Evolutionary conservation across 1,140 invertebrate genomes (phyloP).

Genomic region (Pollicipes pollicipes): DNA sequence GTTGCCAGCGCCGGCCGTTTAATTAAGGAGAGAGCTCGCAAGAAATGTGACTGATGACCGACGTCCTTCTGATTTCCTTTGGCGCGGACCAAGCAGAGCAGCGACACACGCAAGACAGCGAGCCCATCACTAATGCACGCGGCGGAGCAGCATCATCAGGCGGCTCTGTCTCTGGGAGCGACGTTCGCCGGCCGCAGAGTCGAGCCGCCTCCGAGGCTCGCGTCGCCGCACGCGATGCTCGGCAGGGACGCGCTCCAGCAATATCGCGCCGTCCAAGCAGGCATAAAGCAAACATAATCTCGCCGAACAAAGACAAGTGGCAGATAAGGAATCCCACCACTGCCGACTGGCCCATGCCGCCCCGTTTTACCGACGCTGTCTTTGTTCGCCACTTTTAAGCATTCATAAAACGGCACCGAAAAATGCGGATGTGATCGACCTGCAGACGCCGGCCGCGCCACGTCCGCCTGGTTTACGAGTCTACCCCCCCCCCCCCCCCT

Average conservation of each 20-base stretch:
- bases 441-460: too few species aligned
- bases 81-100: not conserved
- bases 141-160: not conserved
- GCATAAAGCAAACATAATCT: constrained; percentile 2
- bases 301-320: not conserved
- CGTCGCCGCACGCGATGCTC: not conserved
- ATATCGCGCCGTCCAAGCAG: not conserved
- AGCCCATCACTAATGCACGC: not conserved
- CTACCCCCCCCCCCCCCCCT: too few species aligned
- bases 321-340: not conserved
- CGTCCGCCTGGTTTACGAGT: not conserved
- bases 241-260: not conserved
- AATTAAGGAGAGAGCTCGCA: not conserved
- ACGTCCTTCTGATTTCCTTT: not conserved
- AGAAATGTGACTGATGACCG: not conserved
- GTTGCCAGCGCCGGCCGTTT: not conserved
- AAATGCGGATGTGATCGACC: not conserved
- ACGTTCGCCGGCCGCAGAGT: not conserved
- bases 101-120: not conserved
- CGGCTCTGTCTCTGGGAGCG: not conserved
- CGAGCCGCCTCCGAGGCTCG: not conserved
- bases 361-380: not conserved
- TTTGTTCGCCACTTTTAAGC: not conserved
- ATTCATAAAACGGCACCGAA: not conserved
- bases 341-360: too few species aligned